A percentile compares a stretch with the other conserved stretches of the same genome.
Evolutionary conservation across 2,113 vertebrate species (phyloP).

Genomic region (Alligator mississippiensis): DNA sequence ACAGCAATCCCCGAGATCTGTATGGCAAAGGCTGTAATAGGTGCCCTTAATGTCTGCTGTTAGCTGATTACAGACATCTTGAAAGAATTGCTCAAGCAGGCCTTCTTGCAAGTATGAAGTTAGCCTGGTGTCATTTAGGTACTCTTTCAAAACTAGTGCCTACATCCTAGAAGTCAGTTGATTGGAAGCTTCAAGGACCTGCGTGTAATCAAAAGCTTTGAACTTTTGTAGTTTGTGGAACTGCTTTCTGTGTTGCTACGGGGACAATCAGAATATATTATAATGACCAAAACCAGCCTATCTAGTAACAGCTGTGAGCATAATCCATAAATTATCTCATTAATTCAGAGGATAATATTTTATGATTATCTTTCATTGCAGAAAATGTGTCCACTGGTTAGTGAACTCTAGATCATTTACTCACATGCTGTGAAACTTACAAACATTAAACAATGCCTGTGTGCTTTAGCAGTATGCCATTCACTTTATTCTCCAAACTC

Average conservation of each 20-base stretch:
- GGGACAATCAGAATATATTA: slow-evolving; percentile 84
- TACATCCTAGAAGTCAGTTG: slow-evolving; percentile 35
- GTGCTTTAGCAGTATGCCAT: slow-evolving; percentile 58
- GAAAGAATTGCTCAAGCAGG: slow-evolving; percentile 77
- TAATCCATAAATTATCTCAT: slow-evolving; percentile 78
- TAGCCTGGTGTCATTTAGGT: slow-evolving; percentile 78
- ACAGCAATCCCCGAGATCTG: slow-evolving; percentile 27
- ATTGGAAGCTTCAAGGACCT: slow-evolving; percentile 77
- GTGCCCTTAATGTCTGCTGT: slow-evolving; percentile 72
- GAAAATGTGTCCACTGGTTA: slow-evolving; percentile 56
- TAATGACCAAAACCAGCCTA: slow-evolving; percentile 77
- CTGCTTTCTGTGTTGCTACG: slow-evolving; percentile 65
- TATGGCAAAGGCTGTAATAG: slow-evolving; percentile 19
- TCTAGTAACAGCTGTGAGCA: slow-evolving; percentile 77
- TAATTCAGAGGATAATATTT: slow-evolving; percentile 76
- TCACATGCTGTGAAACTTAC: slow-evolving; percentile 19
- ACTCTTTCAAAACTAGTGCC: slow-evolving; percentile 57
- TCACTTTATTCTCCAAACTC: slow-evolving; percentile 63
- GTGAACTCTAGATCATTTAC: slow-evolving; percentile 22
- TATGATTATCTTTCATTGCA: slow-evolving; percentile 54
- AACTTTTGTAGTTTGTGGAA: slow-evolving; percentile 74
- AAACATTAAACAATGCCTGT: slow-evolving; percentile 54
- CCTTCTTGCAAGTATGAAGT: slow-evolving; percentile 74
- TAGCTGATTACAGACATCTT: slow-evolving; percentile 85
- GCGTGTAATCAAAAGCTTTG: slow-evolving; percentile 77